These are phyloP conservation scores for Siderastrea radians DNA, from an alignment of 92 coral and sea anemone genomes.

Conservation along the genomic window DNA sequence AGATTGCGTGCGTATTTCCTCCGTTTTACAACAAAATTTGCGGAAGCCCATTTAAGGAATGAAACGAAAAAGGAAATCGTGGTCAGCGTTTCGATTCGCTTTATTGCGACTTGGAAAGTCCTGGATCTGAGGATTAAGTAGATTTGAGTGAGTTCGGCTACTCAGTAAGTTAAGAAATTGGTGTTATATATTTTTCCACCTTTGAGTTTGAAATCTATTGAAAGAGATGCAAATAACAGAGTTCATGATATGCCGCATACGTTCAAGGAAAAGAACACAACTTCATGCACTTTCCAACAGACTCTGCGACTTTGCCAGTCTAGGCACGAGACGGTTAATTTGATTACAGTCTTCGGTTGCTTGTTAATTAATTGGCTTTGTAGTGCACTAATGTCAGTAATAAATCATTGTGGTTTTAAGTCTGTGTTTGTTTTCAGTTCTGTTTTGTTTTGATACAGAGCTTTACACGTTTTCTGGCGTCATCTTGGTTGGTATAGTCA, in stretches of 20 bases:
- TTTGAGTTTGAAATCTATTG: neutral
- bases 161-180: too few species aligned
- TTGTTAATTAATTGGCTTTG: conserved; percentile 4
- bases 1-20: too few species aligned
- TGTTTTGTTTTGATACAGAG: neutral
- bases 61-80: too few species aligned
- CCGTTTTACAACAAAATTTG: too few species aligned
- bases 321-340: neutral
- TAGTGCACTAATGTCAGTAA: neutral
- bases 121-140: too few species aligned
- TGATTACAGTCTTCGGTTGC: conserved; percentile 3
- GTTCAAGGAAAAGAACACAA: neutral
- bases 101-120: too few species aligned
- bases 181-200: neutral
- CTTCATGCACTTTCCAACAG: neutral
- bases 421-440: neutral
- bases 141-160: too few species aligned
- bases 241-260: neutral
- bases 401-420: too few species aligned
- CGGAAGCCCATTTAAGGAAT: too few species aligned
- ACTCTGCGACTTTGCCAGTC: neutral
- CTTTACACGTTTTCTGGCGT: neutral
- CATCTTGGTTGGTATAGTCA: neutral
- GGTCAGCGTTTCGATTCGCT: too few species aligned
- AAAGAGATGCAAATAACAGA: neutral